These are phyloP conservation scores for Sphaeridia pumilis DNA, from an alignment of 2,888 invertebrate species.

Conservation along the genomic window DNA sequence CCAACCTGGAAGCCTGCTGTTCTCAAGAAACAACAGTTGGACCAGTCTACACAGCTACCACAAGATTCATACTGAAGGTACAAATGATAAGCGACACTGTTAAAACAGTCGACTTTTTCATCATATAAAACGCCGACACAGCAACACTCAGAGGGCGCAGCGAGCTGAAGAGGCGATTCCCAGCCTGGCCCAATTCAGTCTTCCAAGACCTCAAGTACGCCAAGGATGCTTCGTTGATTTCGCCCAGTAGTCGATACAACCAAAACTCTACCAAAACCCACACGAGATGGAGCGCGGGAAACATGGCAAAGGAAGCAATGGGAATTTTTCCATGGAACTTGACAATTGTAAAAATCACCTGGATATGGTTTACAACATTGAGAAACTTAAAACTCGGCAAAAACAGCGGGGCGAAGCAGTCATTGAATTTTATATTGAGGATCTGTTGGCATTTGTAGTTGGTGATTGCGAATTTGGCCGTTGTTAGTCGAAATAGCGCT, in stretches of 20 bases:
- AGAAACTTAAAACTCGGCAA: constrained; percentile 7
- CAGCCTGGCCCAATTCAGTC: constrained; percentile 5
- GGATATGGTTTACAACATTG: constrained; percentile 4
- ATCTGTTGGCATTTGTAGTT: constrained; percentile 6
- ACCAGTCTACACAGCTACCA: constrained; percentile 1
- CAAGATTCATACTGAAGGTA: constrained; percentile 3
- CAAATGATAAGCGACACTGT: constrained; percentile 8
- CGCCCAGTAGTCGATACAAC: constrained; percentile 2
- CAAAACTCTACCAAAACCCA: constrained; percentile 4
- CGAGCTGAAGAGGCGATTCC: not conserved
- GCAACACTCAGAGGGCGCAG: constrained; percentile 1
- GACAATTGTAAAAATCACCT: constrained; percentile 1
- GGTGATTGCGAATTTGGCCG: constrained; percentile 1
- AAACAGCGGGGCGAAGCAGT: constrained; percentile 3
- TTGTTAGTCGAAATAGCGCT: not conserved
- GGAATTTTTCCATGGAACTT: constrained; percentile 7
- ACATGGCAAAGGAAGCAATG: not conserved
- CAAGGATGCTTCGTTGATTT: not conserved
- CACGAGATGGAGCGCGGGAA: not conserved
- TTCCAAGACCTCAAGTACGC: constrained; percentile 5
- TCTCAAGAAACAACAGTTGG: not conserved
- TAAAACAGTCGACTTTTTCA: constrained; percentile 7
- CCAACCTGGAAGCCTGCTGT: no score
- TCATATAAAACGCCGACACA: constrained; percentile 1
- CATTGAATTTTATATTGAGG: constrained; percentile 4